Base-by-base conservation (phyloP, 2,888 invertebrate genomes). In the Helobdella robusta region DNA sequence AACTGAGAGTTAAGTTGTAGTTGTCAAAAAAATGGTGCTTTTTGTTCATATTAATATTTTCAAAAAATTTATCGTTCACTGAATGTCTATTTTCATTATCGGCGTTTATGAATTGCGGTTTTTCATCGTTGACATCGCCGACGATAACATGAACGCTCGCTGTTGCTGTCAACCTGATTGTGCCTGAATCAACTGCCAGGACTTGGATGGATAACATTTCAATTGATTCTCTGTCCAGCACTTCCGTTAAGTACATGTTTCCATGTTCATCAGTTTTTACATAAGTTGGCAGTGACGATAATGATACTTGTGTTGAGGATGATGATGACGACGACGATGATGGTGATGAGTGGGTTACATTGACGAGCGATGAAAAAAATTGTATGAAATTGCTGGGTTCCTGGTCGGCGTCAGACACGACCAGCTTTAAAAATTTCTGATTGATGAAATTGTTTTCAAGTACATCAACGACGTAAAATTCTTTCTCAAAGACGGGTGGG, bases 121-220 rank as follows among this genome's bases (percentile, higher is more conserved):
- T 35, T 25, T 66, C 66, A 30, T 66, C 66, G 28, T 66, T 59
- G 23, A 66, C 50, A 44, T 66, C 66, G 5, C 23, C 23, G 11
- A 66, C 50, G n/a, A 36, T 23, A 18, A 66, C 32, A 2, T 35
- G 50, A 18, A 66, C 25, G 11, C 52, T 20, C 18, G 66, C 52
- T 28, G 52, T 66, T 32, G 59, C 35, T 18, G 60, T 56, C 28
- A 56, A 56, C 6, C 18, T 1, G 75, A 88, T 88, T 56, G 87
- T 82, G 1, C 92, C 92, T 67, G 87, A 86, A 81, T 94, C 94
- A 74, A 87, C 87, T 0, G 91, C 94, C 2, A 87, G 86, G 68
- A 95, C 85, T 30, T 87, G 87, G 66, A 95, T 81, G 68, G 85
- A 83, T 79, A 92, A 94, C 46, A 44, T 61, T 15, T 56, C 36